phyloP scores from a whole-genome alignment of 2,888 invertebrate species.

The Didymodactylos carnosus region DNA sequence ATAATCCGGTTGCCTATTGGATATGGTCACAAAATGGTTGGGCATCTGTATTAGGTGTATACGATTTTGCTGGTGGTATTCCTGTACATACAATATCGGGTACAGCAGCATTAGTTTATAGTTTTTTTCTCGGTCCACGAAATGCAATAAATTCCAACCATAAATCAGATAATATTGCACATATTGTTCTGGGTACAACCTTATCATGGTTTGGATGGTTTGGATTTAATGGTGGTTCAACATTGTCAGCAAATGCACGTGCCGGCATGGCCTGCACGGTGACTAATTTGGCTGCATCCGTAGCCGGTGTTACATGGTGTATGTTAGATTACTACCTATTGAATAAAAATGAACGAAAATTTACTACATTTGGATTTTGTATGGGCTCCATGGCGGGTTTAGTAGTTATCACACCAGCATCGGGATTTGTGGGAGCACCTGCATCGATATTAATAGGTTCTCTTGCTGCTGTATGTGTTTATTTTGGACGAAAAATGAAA shows the following conservation, averaged over 20 bases:
- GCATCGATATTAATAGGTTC: background rate
- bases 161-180: background rate
- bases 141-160: background rate
- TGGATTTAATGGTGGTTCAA: constrained; percentile 1
- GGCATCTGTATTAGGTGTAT: background rate
- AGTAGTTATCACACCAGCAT: background rate
- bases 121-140: background rate
- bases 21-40: background rate
- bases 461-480: background rate
- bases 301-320: background rate
- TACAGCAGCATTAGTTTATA: background rate
- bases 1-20: background rate
- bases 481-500: background rate
- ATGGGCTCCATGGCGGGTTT: background rate
- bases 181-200: background rate
- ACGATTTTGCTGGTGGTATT: constrained; percentile 1
- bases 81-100: background rate
- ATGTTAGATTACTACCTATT: background rate
- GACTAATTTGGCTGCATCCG: background rate
- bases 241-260: background rate
- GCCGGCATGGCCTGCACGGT: background rate
- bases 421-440: background rate
- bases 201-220: constrained; percentile 6
- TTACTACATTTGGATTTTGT: background rate
- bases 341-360: background rate